phyloP scores from a whole-genome alignment of 2,113 vertebrate genomes.

The Alligator sinensis region DNA sequence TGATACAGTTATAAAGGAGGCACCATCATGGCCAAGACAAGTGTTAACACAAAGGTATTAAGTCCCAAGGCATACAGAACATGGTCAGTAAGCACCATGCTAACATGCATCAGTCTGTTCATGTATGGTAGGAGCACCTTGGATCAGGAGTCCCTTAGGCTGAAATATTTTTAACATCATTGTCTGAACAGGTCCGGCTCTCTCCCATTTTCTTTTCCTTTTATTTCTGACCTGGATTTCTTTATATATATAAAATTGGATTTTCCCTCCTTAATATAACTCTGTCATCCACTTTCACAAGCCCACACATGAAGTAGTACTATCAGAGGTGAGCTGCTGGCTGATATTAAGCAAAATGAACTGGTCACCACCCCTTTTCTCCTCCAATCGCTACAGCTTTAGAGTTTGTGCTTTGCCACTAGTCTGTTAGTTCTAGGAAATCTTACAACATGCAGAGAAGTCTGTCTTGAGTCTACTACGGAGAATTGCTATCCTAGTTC shows the following conservation, averaged over 20 bases:
- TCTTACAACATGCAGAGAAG: not conserved
- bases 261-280: not conserved
- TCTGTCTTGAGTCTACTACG: not conserved
- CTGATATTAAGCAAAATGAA: not conserved
- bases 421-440: not conserved
- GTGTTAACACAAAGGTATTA: not conserved
- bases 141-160: no score
- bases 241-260: no score
- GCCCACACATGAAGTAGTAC: not conserved
- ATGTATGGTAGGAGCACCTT: no score
- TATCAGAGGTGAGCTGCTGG: not conserved
- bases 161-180: not conserved
- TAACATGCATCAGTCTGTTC: no score
- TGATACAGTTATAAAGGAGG: not conserved
- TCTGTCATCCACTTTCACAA: not conserved
- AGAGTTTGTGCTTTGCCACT: not conserved
- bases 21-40: not conserved
- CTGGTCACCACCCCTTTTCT: not conserved
- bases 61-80: no score
- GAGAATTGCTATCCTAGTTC: slow-evolving; percentile 19
- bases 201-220: not conserved
- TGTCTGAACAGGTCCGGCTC: no score
- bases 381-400: not conserved
- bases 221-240: not conserved
- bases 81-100: no score